Base-by-base conservation (phyloP, 1,140 invertebrate genomes). In the Brachionus calyciflorus region DNA sequence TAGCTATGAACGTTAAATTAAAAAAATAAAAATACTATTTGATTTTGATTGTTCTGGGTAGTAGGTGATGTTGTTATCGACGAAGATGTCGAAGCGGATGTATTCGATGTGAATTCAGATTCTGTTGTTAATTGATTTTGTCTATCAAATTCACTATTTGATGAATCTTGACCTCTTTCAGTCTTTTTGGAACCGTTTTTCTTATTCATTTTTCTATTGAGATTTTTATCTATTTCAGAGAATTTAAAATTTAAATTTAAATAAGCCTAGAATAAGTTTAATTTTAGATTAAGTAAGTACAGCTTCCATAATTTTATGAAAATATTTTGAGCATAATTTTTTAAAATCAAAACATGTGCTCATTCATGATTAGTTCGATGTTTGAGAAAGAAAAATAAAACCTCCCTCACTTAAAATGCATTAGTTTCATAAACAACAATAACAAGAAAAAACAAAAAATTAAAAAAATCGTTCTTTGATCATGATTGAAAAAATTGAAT, bases 311-410 rank as follows among this genome's bases (percentile, higher is more conserved):
- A 28, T 55, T 55, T 28, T 55, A 24, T 28, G 33, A 24, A 55
- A 55, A 55, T 55, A 55, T 55, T 55, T 55, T 12, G 33, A 55
- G 28, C 17, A 55, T 55, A 55, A 55, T 55, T 55, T 55, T 55
- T 28, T 14, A 44, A 12, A 44, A 44, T n/a, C n/a, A n/a, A n/a
- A 37, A 37, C 33, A 37, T 37, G 33, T 37, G 33, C 33, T 37
- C 33, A 37, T 5, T 37, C 9, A 37, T 37, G 33, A 37, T 37
- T 3, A 37, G 3, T 9, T 5, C 9, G 9, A 37, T 5, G 4
- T 37, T 9, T 37, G 3, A 37, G 33, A 37, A 37, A n/a, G n/a
- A n/a, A n/a, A n/a, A n/a, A n/a, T n/a, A n/a, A n/a, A 5, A 37
- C 9, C 33, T 37, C 33, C 33, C 33, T n/a, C n/a, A n/a, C n/a